Evolutionary conservation across 1,140 invertebrate genomes (phyloP).

Genomic region (Orius insidiosus): DNA sequence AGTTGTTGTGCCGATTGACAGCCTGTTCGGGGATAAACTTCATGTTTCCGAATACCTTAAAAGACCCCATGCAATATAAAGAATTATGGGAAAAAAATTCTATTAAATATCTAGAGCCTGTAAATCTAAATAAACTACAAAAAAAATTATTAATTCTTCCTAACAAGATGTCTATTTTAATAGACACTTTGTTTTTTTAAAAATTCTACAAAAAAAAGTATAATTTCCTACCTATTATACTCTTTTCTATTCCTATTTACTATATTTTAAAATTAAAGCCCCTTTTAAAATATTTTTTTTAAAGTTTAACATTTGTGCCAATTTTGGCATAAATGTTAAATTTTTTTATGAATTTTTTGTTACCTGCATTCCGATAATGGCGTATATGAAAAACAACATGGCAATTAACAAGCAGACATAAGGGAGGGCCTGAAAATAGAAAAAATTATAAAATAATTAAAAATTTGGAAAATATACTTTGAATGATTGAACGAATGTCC

Average conservation of each 20-base stretch:
- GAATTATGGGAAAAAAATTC: conserved; percentile 4
- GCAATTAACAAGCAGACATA: conserved; percentile 99
- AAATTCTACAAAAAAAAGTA: too few relatives aligned
- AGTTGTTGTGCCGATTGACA: conserved; percentile 93
- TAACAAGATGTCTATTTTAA: too few relatives aligned
- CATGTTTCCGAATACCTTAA: conserved; percentile 86
- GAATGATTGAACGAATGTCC: conserved; percentile 99
- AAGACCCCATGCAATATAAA: conserved; percentile 21
- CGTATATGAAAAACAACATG: conserved; percentile 99
- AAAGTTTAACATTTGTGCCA: too few relatives aligned
- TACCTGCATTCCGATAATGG: conserved; percentile 99
- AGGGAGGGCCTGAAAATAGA: conserved; percentile 65
- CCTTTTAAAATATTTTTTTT: too few relatives aligned
- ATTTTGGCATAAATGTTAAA: background rate
- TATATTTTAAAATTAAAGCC: too few relatives aligned
- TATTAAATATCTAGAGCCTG: too few relatives aligned
- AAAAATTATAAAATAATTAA: background rate
- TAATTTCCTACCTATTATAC: too few relatives aligned
- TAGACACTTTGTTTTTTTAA: too few relatives aligned
- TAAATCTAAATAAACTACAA: too few relatives aligned
- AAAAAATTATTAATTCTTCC: too few relatives aligned
- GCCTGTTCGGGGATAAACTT: conserved; percentile 68
- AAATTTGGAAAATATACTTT: conserved; percentile 44
- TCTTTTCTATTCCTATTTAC: too few relatives aligned
- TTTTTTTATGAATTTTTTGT: conserved; percentile 20